These are phyloP conservation scores for Polyommatus icarus DNA, from an alignment of 2,888 invertebrate species.

Conservation along the genomic window DNA sequence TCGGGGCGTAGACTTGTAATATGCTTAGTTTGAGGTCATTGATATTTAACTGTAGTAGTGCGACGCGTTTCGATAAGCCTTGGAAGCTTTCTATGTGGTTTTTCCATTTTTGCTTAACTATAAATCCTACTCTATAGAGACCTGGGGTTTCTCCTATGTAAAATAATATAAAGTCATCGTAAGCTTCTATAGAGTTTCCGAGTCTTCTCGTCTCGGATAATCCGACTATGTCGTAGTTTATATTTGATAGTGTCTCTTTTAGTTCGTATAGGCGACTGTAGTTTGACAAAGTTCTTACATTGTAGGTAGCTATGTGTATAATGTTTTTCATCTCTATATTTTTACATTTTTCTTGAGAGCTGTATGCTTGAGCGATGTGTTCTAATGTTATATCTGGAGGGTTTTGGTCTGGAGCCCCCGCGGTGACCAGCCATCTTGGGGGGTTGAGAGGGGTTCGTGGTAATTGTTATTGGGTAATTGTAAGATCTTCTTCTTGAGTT, in stretches of 20 bases:
- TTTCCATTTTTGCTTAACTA: not conserved
- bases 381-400: not conserved
- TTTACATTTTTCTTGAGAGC: too few species aligned
- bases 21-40: not conserved
- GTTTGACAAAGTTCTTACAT: conserved; percentile 8
- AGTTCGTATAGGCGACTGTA: conserved; percentile 32
- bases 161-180: conserved; percentile 38
- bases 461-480: not conserved
- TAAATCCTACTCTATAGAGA: conserved; percentile 38
- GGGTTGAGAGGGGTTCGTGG: not conserved
- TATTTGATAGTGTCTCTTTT: conserved; percentile 32
- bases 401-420: not conserved
- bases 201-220: conserved; percentile 37
- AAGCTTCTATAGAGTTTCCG: conserved; percentile 36
- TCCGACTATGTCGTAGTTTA: conserved; percentile 39
- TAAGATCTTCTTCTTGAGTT: not conserved
- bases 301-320: not conserved
- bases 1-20: not conserved
- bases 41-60: not conserved
- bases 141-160: conserved; percentile 37
- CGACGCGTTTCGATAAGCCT: not conserved
- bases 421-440: not conserved
- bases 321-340: not conserved
- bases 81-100: not conserved
- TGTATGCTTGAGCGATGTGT: not conserved